phyloP scores from a whole-genome alignment of 2,888 invertebrate genomes.

The Neoaliturus tenellus region DNA sequence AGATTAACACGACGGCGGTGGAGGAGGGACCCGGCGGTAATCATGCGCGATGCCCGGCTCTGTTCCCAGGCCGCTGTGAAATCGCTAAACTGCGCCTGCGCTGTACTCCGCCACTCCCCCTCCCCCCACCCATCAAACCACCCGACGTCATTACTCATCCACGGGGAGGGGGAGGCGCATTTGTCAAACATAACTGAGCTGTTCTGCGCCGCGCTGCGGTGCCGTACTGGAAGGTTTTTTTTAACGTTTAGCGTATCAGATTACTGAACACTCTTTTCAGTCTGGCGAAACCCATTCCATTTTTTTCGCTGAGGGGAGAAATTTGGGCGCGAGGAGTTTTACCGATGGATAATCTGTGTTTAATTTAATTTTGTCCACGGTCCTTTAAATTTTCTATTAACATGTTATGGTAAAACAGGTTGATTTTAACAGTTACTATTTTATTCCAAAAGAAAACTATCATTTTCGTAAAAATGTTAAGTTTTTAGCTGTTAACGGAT shows the following conservation, averaged over 20 bases:
- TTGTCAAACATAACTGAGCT: slow-evolving; percentile 37
- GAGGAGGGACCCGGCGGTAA: background rate
- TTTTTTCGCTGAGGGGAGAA: too few relatives aligned
- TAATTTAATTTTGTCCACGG: too few relatives aligned
- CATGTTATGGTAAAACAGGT: too few relatives aligned
- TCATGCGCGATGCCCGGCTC: slow-evolving; percentile 16
- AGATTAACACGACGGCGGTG: background rate
- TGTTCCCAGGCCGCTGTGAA: slow-evolving; percentile 37
- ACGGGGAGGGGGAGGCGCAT: background rate
- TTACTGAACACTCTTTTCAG: too few relatives aligned
- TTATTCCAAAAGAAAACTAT: too few relatives aligned
- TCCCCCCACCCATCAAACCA: background rate
- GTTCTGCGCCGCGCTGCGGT: background rate
- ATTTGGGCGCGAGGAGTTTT: too few relatives aligned
- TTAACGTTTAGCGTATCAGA: background rate
- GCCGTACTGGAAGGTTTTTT: background rate
- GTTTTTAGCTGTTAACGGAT: too few relatives aligned
- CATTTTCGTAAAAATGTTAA: too few relatives aligned
- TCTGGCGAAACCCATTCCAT: too few relatives aligned
- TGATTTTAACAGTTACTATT: too few relatives aligned
- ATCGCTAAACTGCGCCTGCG: slow-evolving; percentile 21
- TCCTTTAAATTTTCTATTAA: too few relatives aligned
- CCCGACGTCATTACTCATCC: slow-evolving; percentile 28
- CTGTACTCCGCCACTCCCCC: background rate
- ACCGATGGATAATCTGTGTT: too few relatives aligned